Base-by-base conservation (phyloP, 2,888 invertebrate species). In the Cephus spinipes region DNA sequence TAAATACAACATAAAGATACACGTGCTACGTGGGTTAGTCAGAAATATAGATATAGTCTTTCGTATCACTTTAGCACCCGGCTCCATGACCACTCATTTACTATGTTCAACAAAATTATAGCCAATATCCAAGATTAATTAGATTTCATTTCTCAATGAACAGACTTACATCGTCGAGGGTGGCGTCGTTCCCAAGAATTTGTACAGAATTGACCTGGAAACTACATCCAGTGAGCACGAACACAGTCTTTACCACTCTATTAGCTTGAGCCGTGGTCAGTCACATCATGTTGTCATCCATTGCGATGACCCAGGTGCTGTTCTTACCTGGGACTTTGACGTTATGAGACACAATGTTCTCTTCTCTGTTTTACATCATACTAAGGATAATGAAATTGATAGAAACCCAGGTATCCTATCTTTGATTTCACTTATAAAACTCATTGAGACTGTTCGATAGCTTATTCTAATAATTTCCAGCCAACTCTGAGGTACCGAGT, bases 311-410 rank as follows among this genome's bases (percentile, higher is more conserved):
- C 95, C 96, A 23, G 97, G 97, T 85, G 96, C 97, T 91, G 98
- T 98, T 80, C 93, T 98, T 73, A 98, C 98, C 34, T 98, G 98
- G 98, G 98, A 98, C 92, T 98, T 98, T 92, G 98, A 98, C 93
- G 97, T 98, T 76, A 93, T 98, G 91, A 95, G 97, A 34, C 97
- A 97, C 89, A 97, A 97, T 91, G 95, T 98, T 85, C 94, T 95
- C 81, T 98, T 98, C 92, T 95, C 96, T 11, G 95, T 98, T 74
- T 94, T 94, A 80, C 92, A 93, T 74, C 93, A 93, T 68, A 84
- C 85, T 6, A 84, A 79, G 73, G 81, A 86, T 68, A 79, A 78
- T 40, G 73, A 78, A 33, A 30, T 23, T 40, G 79, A 81, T 30
- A 75, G 73, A 33, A 71, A 68, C 2, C 55, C 77, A 36, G 81